Evolutionary conservation across 2,888 invertebrate genomes (phyloP), one percentile per base, ranked within the genome.

Genomic region (Lepidochitona cinerea): DNA sequence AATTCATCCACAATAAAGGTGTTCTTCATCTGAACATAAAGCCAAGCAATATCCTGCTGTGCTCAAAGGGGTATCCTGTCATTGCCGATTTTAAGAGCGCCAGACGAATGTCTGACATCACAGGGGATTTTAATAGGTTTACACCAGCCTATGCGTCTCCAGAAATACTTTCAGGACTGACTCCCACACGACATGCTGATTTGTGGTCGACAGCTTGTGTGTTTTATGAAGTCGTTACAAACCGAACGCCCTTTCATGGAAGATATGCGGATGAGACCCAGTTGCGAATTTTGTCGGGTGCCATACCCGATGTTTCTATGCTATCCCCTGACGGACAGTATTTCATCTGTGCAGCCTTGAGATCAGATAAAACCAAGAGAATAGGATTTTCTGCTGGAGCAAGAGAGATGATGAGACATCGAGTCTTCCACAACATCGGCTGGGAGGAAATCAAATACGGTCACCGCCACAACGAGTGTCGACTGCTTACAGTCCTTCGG

Each of bases 21-120:
- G 26, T 66, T n/a, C 12, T 66, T 4, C 66, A 66, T 36, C 37
- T 66, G n/a, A 37, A 66, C 66, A 36, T 66, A 9, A 66, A 66
- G 9, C 66, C 66, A 23, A 37, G 36, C 14, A 66, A 66, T 26
- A 7, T 66, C n/a, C 4, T 66, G 33, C n/a, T 66, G 14, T 12
- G n/a, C 23, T 18, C 1, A 18, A 66, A 36, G n/a, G 66, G 66
- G 14, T 66, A 66, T 36, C 66, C 37, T 23, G 29, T 66, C 3
- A 35, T 66, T 1, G 29, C 33, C 23, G 66, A 66, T 36, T 66
- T 66, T 36, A 37, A 37, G 2, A n/a, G n/a, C 37, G 66, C 66
- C 23, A 66, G 33, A 26, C 14, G 37, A 1, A n/a, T 66, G 35
- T 9, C 9, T 4, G 66, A 66, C 14, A 12, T 35, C 36, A n/a